These are phyloP conservation scores for Malurus alboscapulatus DNA, from an alignment of 2,113 vertebrate species.

Conservation along the genomic window DNA sequence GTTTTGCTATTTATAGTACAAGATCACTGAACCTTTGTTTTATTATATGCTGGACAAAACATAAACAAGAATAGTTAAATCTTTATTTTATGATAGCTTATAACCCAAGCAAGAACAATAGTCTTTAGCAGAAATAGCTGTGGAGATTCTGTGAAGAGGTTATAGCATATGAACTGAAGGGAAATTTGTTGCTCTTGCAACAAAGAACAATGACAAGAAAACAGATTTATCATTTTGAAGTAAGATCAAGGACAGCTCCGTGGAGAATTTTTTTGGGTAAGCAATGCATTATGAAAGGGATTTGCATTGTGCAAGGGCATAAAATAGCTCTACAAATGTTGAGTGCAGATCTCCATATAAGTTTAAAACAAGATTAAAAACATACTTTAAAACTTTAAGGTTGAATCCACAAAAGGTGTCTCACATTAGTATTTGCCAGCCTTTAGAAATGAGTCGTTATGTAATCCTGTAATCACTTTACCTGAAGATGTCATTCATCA, in stretches of 20 bases:
- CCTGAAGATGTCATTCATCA: slow-evolving; percentile 39
- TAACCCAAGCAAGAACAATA: not conserved
- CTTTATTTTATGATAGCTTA: not conserved
- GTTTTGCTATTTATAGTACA: not conserved
- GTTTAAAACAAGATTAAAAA: slow-evolving; percentile 25
- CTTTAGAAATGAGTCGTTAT: slow-evolving; percentile 39
- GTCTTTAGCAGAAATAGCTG: slow-evolving; percentile 21
- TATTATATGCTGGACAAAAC: not conserved
- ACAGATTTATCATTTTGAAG: slow-evolving; percentile 60
- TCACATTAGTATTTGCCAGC: not conserved
- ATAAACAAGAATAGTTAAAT: slow-evolving; percentile 1
- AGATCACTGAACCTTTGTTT: not conserved
- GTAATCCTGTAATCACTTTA: slow-evolving; percentile 36
- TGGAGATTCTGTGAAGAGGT: slow-evolving; percentile 19
- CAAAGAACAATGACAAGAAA: slow-evolving; percentile 53
- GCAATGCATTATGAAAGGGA: slow-evolving; percentile 33
- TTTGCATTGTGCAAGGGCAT: slow-evolving; percentile 38
- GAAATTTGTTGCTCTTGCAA: slow-evolving; percentile 44
- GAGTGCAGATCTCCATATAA: not conserved
- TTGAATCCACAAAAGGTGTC: not conserved
- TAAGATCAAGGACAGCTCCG: not conserved
- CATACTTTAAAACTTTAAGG: not conserved
- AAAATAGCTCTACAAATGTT: slow-evolving; percentile 52
- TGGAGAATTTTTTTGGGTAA: not conserved
- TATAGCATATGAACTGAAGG: slow-evolving; percentile 3